Base-by-base conservation (phyloP, 2,888 invertebrate species). In the Peribatodes rhomboidaria region DNA sequence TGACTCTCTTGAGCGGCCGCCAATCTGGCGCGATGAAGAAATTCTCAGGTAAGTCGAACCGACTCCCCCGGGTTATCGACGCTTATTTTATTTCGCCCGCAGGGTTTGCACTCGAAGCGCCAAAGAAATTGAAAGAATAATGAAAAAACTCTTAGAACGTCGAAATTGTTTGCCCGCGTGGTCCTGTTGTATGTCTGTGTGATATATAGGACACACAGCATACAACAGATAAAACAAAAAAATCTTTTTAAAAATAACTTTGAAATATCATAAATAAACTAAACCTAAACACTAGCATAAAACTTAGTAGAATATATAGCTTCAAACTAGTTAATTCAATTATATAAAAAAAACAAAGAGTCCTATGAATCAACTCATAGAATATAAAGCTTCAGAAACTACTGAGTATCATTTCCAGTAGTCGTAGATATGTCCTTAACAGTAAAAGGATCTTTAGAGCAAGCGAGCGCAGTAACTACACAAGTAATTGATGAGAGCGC, bases 121-220 rank as follows among this genome's bases (percentile, higher is more conserved):
- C 75, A 73, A 70, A 76, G 75, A 83, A 83, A 88, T 85, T 84
- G 84, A 85, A 84, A 84, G 84, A 82, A 82, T 83, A 85, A 87
- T 87, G 85, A 88, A 86, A 86, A 56, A 83, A 83, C 79, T 79
- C 73, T 72, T 74, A 76, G 80, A 80, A 75, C 80, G 77, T 83
- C 85, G 84, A 86, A 88, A 89, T 87, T 85, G 85, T 83, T 82
- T 74, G 71, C 78, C 50, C 56, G 61, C 76, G 79, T 77, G 82
- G 82, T 82, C 77, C 79, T 78, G 72, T 84, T 87, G n/a, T n/a
- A 27, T 27, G 81, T 85, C 82, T 79, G 65, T 67, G 49, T 47
- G n/a, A 47, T 74, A 72, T 71, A 66, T 63, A 66, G 70, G 74
- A 71, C 1, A 27, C 47, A 27, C 27, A 27, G 27, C n/a, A n/a